These are phyloP conservation scores for Chascanopsetta lugubris DNA, from an alignment of 2,113 vertebrate species.

Conservation along the genomic window DNA sequence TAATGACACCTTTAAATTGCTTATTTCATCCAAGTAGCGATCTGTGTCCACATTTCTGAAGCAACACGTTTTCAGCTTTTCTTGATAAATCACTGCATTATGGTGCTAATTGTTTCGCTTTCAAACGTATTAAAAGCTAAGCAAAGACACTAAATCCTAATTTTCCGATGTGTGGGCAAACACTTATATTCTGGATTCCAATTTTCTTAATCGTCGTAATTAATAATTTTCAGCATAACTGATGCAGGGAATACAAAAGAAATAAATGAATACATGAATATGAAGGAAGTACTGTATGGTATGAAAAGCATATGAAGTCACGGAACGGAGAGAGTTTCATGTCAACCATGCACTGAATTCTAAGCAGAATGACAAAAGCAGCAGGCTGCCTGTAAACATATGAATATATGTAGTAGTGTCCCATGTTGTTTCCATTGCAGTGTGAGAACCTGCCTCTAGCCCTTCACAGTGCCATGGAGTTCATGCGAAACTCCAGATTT, in stretches of 20 bases:
- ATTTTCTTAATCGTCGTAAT: constrained; percentile 14
- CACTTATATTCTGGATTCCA: background rate
- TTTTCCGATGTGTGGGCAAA: background rate
- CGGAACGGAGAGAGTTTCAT: background rate
- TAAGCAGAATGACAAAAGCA: background rate
- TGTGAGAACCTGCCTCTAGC: background rate
- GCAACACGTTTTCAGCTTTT: background rate
- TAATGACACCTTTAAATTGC: background rate
- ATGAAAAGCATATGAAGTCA: background rate
- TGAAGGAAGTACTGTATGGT: background rate
- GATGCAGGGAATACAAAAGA: background rate
- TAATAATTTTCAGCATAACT: background rate
- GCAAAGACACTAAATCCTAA: background rate
- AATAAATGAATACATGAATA: background rate
- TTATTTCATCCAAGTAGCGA: background rate
- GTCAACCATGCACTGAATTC: background rate
- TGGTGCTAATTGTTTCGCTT: background rate
- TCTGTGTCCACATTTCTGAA: background rate
- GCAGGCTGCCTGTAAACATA: background rate
- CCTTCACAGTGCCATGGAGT: background rate
- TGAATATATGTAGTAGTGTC: background rate
- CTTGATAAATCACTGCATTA: constrained; percentile 2
- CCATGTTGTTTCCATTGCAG: background rate
- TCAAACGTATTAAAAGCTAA: background rate
- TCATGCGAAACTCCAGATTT: background rate